Base-by-base conservation (phyloP, 2,797 vertebrate species). In the Hyperoplus lanceolatus region DNA sequence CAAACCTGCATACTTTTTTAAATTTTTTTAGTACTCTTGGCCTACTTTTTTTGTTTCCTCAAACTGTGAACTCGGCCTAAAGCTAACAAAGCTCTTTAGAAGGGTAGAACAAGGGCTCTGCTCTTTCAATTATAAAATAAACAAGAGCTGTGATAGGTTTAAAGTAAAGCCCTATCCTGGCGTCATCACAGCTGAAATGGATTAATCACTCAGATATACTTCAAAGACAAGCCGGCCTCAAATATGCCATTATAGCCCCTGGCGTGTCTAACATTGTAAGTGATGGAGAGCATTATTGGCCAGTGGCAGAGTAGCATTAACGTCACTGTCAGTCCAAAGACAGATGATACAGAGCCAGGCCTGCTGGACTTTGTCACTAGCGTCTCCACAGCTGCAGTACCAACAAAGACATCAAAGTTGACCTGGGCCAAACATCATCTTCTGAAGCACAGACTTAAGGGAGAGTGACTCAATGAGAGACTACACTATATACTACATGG, bases 301-400 rank as follows among this genome's bases (percentile, higher is more conserved):
- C 49, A 48, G 46, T 8, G 13, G 65, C 75, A 65, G 38, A 67
- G 16, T 29, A n/a, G 57, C 46, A 49, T 87, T 74, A 69, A 73
- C 51, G 6, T 82, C 75, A 73, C 16, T 55, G 64, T 74, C 45
- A 1, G 43, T 61, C 57, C 15, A 72, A 58, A 65, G 29, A 49
- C 57, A 69, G 41, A 59, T 43, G 29, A 18, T 57, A 50, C 68
- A 81, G 64, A 62, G 57, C 41, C 8, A 61, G 69, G 72, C 49
- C 76, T 73, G 80, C 69, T 75, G 73, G 63, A 76, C 67, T 85
- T 54, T 63, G 16, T 80, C 58, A 42, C 5, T 64, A 29, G 60
- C 59, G 54, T 11, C 62, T 48, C 53, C 60, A 61, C 39, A 65
- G 70, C 55, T 73, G 77, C 67, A 82, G 56, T 50, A 16, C 0